phyloP scores from a whole-genome alignment of 2,113 vertebrate genomes.

The Symphodus melops region DNA sequence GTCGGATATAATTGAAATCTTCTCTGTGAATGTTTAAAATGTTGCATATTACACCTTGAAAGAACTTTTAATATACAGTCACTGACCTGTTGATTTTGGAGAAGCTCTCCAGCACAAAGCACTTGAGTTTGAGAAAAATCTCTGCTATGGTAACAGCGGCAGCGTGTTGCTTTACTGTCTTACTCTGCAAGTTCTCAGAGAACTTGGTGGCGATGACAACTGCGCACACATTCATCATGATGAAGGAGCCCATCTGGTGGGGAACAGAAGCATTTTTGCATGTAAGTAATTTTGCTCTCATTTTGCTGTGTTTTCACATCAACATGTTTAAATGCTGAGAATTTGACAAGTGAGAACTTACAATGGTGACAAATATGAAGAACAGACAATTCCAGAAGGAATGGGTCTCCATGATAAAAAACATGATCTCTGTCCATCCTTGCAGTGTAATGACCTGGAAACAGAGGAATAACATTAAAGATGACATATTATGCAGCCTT shows the following conservation, averaged over 20 bases:
- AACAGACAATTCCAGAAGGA: conserved; percentile 15
- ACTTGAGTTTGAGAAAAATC: neutral
- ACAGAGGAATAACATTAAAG: too few species aligned
- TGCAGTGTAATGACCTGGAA: conserved; percentile 27
- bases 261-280: too few species aligned
- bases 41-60: too few species aligned
- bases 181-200: neutral
- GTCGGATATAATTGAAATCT: too few species aligned
- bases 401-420: conserved; percentile 1
- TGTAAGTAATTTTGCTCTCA: too few species aligned
- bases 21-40: too few species aligned
- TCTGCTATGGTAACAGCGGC: accelerated
- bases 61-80: neutral
- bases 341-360: conserved; percentile 14
- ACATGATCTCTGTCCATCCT: conserved; percentile 38
- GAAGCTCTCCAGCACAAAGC: neutral
- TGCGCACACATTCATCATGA: conserved; percentile 19
- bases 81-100: neutral
- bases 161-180: accelerated
- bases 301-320: too few species aligned
- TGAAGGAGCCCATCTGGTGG: conserved; percentile 20
- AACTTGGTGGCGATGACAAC: conserved; percentile 36
- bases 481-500: too few species aligned
- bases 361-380: conserved; percentile 10
- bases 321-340: neutral